Evolutionary conservation across 2,888 invertebrate genomes (phyloP).

Genomic region (Amphipyra berbera): DNA sequence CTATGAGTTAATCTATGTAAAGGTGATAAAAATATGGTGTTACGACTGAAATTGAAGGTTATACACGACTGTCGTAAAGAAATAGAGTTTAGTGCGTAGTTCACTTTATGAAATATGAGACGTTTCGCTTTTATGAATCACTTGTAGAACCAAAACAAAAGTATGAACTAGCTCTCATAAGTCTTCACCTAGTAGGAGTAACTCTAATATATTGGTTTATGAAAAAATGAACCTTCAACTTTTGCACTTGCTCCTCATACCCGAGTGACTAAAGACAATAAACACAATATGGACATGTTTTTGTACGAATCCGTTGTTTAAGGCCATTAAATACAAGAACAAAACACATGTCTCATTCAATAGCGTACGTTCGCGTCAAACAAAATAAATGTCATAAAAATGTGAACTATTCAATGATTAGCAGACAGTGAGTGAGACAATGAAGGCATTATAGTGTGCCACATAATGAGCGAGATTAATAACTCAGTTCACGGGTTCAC

Average conservation of each 20-base stretch:
- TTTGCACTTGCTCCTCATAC: slow-evolving; percentile 22
- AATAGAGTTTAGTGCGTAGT: slow-evolving; percentile 25
- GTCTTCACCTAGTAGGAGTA: not conserved
- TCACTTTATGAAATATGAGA: slow-evolving; percentile 35
- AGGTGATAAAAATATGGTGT: slow-evolving; percentile 35
- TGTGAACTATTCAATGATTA: slow-evolving; percentile 48
- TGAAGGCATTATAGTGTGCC: slow-evolving; percentile 65
- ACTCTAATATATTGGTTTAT: not conserved
- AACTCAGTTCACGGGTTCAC: slow-evolving; percentile 72
- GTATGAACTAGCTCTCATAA: not conserved
- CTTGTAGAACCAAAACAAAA: slow-evolving; percentile 5
- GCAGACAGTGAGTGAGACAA: slow-evolving; percentile 56
- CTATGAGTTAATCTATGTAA: slow-evolving; percentile 17
- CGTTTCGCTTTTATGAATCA: slow-evolving; percentile 23
- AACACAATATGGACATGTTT: slow-evolving; percentile 17
- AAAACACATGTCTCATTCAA: slow-evolving; percentile 27
- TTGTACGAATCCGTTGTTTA: slow-evolving; percentile 10
- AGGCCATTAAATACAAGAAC: slow-evolving; percentile 8
- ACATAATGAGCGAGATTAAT: slow-evolving; percentile 74
- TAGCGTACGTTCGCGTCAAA: slow-evolving; percentile 13
- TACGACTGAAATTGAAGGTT: slow-evolving; percentile 32
- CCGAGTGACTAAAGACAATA: slow-evolving; percentile 16
- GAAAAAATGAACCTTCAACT: slow-evolving; percentile 7
- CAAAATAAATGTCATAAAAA: slow-evolving; percentile 37
- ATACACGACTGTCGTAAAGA: slow-evolving; percentile 22